These are phyloP conservation scores for Lysiphlebus fabarum DNA, from an alignment of 1,140 invertebrate genomes.

Conservation along the genomic window DNA sequence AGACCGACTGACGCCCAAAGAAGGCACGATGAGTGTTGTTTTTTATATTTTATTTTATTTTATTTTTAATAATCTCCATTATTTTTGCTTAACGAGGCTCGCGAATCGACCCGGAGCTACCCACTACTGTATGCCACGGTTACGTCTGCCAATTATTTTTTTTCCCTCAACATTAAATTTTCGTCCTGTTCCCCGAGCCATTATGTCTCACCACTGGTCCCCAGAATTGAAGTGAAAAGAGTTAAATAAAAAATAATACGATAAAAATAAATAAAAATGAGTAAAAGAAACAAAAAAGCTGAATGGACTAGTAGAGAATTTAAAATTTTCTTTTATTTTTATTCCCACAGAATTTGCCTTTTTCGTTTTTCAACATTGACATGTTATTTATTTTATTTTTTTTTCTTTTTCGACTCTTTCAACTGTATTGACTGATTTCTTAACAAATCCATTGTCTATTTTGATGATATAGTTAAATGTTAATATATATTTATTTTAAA, in stretches of 20 bases:
- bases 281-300: not conserved
- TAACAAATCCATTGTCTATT: too few species aligned
- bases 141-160: constrained; percentile 19
- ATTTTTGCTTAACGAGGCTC: constrained; percentile 26
- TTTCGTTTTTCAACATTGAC: too few species aligned
- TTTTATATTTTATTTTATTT: not conserved
- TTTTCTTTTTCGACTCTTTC: too few species aligned
- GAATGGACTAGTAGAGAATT: too few species aligned
- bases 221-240: not conserved
- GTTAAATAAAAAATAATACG: not conserved
- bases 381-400: too few species aligned
- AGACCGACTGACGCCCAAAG: constrained; percentile 20
- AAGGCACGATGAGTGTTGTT: not conserved
- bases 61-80: constrained; percentile 24
- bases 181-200: not conserved
- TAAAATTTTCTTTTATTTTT: too few species aligned
- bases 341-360: too few species aligned
- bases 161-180: constrained; percentile 1
- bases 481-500: too few species aligned
- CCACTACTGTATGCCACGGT: constrained; percentile 12
- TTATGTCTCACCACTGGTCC: constrained; percentile 14
- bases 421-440: too few species aligned
- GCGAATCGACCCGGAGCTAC: not conserved
- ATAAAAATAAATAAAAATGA: not conserved
- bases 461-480: too few species aligned